These are phyloP conservation scores for Formica selysi DNA, from an alignment of 1,140 invertebrate species.

Conservation along the genomic window DNA sequence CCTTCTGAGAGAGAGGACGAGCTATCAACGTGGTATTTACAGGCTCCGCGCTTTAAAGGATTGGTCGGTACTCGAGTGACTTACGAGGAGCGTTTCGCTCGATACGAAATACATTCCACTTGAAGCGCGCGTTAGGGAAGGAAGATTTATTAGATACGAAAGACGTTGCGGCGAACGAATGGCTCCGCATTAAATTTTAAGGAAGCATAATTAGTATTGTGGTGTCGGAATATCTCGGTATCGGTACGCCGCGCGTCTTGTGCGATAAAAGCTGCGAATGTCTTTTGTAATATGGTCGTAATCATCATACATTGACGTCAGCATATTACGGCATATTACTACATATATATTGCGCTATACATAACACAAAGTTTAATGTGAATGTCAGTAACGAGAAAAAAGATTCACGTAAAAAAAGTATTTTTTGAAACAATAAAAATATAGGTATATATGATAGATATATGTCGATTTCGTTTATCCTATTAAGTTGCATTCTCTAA, in stretches of 20 bases:
- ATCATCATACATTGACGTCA: conserved; percentile 10
- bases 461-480: background rate
- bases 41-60: conserved; percentile 55
- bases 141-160: conserved; percentile 57
- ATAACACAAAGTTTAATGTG: background rate
- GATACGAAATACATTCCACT: conserved; percentile 60
- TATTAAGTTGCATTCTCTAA: background rate
- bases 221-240: conserved; percentile 29
- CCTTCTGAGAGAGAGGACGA: conserved; percentile 8
- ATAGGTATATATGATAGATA: background rate
- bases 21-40: conserved; percentile 55
- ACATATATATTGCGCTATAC: background rate
- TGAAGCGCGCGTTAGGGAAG: conserved; percentile 39
- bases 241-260: conserved; percentile 13
- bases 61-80: conserved; percentile 52
- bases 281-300: conserved; percentile 9
- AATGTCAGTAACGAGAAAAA: background rate
- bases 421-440: conserved; percentile 1
- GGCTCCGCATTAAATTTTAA: conserved; percentile 55
- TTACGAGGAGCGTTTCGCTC: conserved; percentile 59
- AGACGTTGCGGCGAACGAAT: conserved; percentile 56
- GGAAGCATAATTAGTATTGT: conserved; percentile 54
- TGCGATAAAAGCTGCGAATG: conserved; percentile 22
- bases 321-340: conserved; percentile 9
- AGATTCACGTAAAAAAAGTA: background rate